Evolutionary conservation across 2,888 invertebrate species (phyloP), one percentile per base, ranked within the genome.

Genomic region (Tetragnatha montana): DNA sequence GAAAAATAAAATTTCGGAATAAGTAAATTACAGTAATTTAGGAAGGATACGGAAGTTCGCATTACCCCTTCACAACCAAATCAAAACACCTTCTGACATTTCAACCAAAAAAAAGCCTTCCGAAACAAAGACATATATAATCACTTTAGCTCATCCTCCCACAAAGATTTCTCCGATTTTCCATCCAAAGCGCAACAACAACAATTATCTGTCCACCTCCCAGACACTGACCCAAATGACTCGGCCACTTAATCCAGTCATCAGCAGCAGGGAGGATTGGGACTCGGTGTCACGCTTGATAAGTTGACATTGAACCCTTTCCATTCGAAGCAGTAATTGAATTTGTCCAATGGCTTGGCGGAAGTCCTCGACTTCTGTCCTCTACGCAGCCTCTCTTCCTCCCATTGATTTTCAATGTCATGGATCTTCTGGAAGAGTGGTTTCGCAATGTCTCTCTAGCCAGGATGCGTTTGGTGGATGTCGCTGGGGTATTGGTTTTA

Each of bases 221-320:
- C 10, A 60, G 17, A 60, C 60, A 60, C 60, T 12, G 60, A 7
- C 12, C 60, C 60, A 17, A 60, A 60, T 60, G 12, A 60, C 60
- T 60, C 17, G 60, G 4, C 60, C 60, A 60, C 60, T 60, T 60
- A 60, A 60, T 60, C 17, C 17, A 60, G 60, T 60, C 60, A 60
- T 60, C 60, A 60, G 14, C 60, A 60, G 14, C 10, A 35, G 8
- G 12, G 60, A 60, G 60, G 14, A 17, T 17, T 17, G 17, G 8
- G 60, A 60, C 60, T 60, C 60, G 17, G 6, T 21, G 35, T 51
- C 81, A 81, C n/a, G 19, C 8, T 47, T 81, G 73, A 81, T 81
- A 80, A 22, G 80, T 22, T 69, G n/a, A n/a, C 8, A n/a, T 50
- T n/a, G 73, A 73, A 82, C 73, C 73, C 82, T 74, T 35, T 35